Conservation (phyloP, 1,140 invertebrate species). For the Oryzaephilus surinamensis region DNA sequence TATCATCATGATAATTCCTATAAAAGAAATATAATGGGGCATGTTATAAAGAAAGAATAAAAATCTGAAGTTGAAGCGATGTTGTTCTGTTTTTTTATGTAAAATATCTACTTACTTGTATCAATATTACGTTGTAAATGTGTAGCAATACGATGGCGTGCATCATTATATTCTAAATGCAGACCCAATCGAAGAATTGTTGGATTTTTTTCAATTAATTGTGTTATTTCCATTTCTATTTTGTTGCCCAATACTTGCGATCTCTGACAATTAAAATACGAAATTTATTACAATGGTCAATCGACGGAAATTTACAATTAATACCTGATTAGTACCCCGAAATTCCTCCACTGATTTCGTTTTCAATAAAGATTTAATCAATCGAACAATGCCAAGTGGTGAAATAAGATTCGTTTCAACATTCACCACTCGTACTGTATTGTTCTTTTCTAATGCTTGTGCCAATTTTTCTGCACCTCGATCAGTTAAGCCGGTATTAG, state of each 20-base stretch:
- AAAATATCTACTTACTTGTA: conserved; percentile 65
- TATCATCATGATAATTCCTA: no score
- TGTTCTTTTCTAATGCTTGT: conserved; percentile 78
- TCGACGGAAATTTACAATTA: not conserved
- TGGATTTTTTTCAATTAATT: conserved; percentile 85
- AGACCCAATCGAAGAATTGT: conserved; percentile 84
- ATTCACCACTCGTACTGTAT: conserved; percentile 79
- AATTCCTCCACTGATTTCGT: conserved; percentile 86
- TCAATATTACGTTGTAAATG: conserved; percentile 95
- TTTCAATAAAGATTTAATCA: conserved; percentile 76
- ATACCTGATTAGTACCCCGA: conserved; percentile 89
- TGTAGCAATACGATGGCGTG: conserved; percentile 81
- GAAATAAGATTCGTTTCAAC: conserved; percentile 95
- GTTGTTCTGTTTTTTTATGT: no score
- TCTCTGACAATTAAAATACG: conserved; percentile 50
- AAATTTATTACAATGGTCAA: not conserved
- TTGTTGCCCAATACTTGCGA: conserved; percentile 92
- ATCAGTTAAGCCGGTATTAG: conserved; percentile 89
- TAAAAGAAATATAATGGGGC: not conserved
- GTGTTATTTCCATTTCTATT: conserved; percentile 95
- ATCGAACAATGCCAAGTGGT: conserved; percentile 67
- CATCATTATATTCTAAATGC: conserved; percentile 93
- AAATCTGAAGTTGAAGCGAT: not conserved
- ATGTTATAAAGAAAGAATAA: conserved; percentile 6
- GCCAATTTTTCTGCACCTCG: conserved; percentile 71